A percentile compares a stretch with the other conserved stretches of the same genome.
phyloP scores from a whole-genome alignment of 1,140 invertebrate genomes.

The Tribolium castaneum region DNA sequence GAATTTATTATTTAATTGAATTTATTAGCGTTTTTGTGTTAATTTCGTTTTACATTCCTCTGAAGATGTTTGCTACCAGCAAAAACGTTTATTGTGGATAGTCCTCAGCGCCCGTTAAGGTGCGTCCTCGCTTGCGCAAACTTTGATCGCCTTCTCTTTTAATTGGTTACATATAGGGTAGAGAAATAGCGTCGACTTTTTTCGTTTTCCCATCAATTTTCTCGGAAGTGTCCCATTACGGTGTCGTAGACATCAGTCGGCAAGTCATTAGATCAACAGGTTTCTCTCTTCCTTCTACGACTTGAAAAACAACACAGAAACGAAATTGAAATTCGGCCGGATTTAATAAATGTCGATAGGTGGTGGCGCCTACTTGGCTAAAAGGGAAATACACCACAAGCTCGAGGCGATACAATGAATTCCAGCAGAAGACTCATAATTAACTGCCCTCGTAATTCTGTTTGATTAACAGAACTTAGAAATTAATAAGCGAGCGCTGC shows the following conservation, averaged over 20 bases:
- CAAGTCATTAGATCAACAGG: slow-evolving; percentile 40
- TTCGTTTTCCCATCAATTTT: slow-evolving; percentile 39
- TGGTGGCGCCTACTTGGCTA: not conserved
- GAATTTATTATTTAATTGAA: no score
- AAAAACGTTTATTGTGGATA: not conserved
- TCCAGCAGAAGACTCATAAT: slow-evolving; percentile 54
- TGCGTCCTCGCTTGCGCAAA: not conserved
- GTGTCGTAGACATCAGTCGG: slow-evolving; percentile 34
- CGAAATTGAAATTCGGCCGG: not conserved
- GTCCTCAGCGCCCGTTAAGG: not conserved
- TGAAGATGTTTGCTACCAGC: not conserved
- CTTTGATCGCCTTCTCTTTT: slow-evolving; percentile 4
- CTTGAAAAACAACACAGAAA: not conserved
- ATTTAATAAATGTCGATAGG: slow-evolving; percentile 15
- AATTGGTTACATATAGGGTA: slow-evolving; percentile 37
- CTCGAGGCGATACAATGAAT: slow-evolving; percentile 46
- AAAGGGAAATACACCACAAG: slow-evolving; percentile 26
- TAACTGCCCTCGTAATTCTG: slow-evolving; percentile 59
- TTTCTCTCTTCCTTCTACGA: slow-evolving; percentile 1
- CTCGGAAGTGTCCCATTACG: slow-evolving; percentile 36
- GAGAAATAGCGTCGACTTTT: slow-evolving; percentile 11
- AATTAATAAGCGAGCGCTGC: slow-evolving; percentile 57
- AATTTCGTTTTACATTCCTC: no score
- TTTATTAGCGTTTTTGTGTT: no score
- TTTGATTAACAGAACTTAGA: slow-evolving; percentile 59